Base-by-base conservation (phyloP, 2,113 vertebrate species). In the Rhinoderma darwinii region DNA sequence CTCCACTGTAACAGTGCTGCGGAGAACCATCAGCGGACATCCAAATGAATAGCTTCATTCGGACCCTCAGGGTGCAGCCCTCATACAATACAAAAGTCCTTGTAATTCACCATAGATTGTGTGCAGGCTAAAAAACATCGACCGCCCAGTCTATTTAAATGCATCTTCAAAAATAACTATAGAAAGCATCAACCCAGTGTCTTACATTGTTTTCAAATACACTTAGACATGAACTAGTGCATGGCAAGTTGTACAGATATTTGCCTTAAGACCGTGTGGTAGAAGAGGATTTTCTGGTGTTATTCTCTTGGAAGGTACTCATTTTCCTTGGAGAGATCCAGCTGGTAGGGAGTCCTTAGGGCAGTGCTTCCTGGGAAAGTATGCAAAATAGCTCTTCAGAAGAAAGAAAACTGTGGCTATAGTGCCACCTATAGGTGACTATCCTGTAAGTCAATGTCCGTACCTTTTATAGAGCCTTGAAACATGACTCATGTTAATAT, bases 11-110 rank as follows among this genome's bases (percentile, higher is more conserved):
- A 18, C 11, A 11, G 7, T 12, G 41, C 80, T 30, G 41, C 35
- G 27, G 80, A 37, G 56, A 30, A 68, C 63, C 59, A 41, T 32
- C 80, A 56, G 63, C 61, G 43, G 59, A 41, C 56, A 50, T 50
- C 43, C 39, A n/a, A 39, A 68, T 44, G 20, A 66, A 82, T 66
- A 68, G 80, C 80, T 68, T 82, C 61, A 44, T 7, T 22, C 35
- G 35, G 39, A 43, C 17, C 80, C 61, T 68, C 61, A 35, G 80
- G 61, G 80, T 35, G 61, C 61, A 82, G 56, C 59, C 39, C 37
- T 39, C 22, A 47, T 43, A 30, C n/a, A 82, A 59, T 82, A 27
- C 54, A 41, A 27, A 82, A 39, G 32, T 43, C 70, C 76, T 73
- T 25, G 20, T 43, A 73, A 43, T n/a, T 80, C 54, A 39, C 50